Conservation (phyloP, 2,113 vertebrate genomes). For the Sapayoa aenigma region DNA sequence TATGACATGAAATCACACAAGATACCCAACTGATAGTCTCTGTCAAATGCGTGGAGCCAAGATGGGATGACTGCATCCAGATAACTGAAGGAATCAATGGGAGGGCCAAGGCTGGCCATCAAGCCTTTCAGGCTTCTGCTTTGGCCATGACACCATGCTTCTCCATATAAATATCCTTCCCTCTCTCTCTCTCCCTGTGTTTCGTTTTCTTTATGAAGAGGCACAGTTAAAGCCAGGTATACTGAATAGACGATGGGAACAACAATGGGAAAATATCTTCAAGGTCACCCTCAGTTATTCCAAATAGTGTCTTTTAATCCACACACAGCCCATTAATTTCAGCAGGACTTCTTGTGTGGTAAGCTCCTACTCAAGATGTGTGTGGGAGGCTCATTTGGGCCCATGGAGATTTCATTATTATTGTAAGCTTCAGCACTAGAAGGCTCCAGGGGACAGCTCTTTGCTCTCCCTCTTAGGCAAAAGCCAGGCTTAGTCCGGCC, state of each 20-base stretch:
- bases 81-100: neutral
- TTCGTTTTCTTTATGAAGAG: neutral
- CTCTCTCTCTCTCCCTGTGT: neutral
- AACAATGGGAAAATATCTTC: neutral
- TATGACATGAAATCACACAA: neutral
- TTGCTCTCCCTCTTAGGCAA: neutral
- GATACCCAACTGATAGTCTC: rapidly evolving
- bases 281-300: neutral
- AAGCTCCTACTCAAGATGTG: neutral
- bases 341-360: slow-evolving; percentile 34
- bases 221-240: neutral
- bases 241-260: neutral
- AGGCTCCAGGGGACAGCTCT: neutral
- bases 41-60: neutral
- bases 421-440: slow-evolving; percentile 11
- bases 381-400: slow-evolving; percentile 29
- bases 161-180: neutral
- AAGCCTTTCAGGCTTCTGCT: neutral
- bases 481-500: neutral
- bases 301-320: neutral
- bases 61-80: no score
- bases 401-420: slow-evolving; percentile 44
- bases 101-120: neutral
- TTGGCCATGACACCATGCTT: neutral
- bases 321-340: neutral